Percentiles rank a stretch among this genome's conserved stretches.
phyloP scores from a whole-genome alignment of 2,797 vertebrate genomes.

The Catharus ustulatus region DNA sequence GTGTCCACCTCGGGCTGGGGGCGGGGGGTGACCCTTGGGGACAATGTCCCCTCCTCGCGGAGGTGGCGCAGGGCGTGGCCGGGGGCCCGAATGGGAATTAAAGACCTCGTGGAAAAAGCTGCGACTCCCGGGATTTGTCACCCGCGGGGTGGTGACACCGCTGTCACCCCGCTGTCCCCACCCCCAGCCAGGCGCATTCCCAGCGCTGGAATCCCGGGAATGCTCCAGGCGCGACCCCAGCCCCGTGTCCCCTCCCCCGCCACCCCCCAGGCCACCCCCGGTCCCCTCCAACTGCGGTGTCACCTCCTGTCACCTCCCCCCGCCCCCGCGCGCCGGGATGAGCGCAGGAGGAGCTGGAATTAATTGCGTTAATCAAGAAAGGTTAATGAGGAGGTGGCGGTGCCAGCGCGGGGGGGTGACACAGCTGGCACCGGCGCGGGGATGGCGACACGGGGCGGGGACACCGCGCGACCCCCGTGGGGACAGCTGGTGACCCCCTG shows the following conservation, averaged over 20 bases:
- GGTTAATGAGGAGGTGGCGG: slow-evolving; percentile 79
- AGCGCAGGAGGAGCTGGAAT: slow-evolving; percentile 80
- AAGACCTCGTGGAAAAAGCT: background rate
- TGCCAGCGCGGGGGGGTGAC: slow-evolving; percentile 60
- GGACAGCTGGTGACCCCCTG: background rate
- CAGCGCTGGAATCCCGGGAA: background rate
- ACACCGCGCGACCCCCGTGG: background rate
- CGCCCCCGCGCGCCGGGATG: background rate
- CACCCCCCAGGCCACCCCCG: background rate
- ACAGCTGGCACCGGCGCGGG: background rate
- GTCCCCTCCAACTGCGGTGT: background rate
- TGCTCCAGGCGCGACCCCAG: background rate
- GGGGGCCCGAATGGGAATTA: background rate
- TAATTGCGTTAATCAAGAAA: slow-evolving; percentile 84
- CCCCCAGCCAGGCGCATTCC: too few relatives aligned
- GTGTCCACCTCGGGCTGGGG: background rate
- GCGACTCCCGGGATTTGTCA: background rate
- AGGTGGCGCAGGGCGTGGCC: background rate
- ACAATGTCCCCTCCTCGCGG: background rate
- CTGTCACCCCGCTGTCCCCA: background rate
- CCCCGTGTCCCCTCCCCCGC: background rate
- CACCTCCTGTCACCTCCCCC: background rate
- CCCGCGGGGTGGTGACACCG: background rate
- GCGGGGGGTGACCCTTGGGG: background rate
- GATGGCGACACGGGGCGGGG: background rate